Percentiles rank a stretch among this genome's conserved stretches.
phyloP scores from a whole-genome alignment of 1,140 invertebrate genomes.

The Drosophila grimshawi region DNA sequence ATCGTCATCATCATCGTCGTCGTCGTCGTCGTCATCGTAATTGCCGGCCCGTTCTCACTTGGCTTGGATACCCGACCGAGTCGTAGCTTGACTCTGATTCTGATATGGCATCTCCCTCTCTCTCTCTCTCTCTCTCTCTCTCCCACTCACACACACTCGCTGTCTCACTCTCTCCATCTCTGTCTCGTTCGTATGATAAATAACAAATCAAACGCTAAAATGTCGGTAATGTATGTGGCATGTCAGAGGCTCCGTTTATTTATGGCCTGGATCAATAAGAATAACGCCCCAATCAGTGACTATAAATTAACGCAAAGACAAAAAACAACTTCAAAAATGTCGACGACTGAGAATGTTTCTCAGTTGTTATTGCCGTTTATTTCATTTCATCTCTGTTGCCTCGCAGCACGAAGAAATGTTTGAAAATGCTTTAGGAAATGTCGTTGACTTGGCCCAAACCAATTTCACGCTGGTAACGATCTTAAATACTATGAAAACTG shows the following conservation, averaged over 20 bases:
- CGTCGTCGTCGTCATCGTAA: slow-evolving; percentile 43
- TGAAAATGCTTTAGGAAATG: slow-evolving; percentile 40
- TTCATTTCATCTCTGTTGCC: slow-evolving; percentile 17
- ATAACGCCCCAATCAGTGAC: slow-evolving; percentile 84
- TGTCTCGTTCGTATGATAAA: slow-evolving; percentile 78
- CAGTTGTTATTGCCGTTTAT: slow-evolving; percentile 14
- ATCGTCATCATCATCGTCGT: slow-evolving; percentile 41
- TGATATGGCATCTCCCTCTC: slow-evolving; percentile 13
- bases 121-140: slow-evolving; percentile 22
- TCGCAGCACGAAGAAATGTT: slow-evolving; percentile 18
- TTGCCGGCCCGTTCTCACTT: slow-evolving; percentile 28
- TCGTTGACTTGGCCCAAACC: slow-evolving; percentile 25
- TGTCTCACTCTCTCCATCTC: slow-evolving; percentile 22
- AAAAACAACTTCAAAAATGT: slow-evolving; percentile 74
- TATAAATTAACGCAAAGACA: slow-evolving; percentile 83
- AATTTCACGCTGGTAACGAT: slow-evolving; percentile 2
- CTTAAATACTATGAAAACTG: slow-evolving; percentile 15
- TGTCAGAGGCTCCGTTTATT: slow-evolving; percentile 82
- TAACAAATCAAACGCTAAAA: slow-evolving; percentile 84
- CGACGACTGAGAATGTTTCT: slow-evolving; percentile 75
- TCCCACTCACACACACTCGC: slow-evolving; percentile 18
- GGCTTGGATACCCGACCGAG: slow-evolving; percentile 4
- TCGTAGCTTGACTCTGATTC: background rate
- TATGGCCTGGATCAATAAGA: slow-evolving; percentile 84
- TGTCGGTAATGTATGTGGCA: slow-evolving; percentile 83